A percentile compares a stretch with the other conserved stretches of the same genome.
These are phyloP conservation scores for Dione juno DNA, from an alignment of 2,888 invertebrate genomes.

Conservation along the genomic window DNA sequence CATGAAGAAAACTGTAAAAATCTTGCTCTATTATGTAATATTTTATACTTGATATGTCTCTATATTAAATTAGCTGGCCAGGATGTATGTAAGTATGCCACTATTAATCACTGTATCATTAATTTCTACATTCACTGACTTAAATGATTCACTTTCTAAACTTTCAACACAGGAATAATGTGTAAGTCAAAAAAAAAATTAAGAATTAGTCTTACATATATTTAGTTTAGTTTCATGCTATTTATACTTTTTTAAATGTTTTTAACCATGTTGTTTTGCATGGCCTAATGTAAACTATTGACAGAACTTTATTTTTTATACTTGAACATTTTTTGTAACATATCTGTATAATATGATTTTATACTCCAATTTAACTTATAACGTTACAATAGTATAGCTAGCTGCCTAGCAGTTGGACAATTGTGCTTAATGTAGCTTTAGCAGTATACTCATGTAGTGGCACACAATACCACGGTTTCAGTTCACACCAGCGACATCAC, in stretches of 20 bases:
- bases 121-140: slow-evolving; percentile 34
- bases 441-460: slow-evolving; percentile 59
- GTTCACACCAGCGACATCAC: slow-evolving; percentile 65
- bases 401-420: slow-evolving; percentile 22
- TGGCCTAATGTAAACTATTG: not conserved
- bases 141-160: slow-evolving; percentile 4
- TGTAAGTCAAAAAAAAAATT: slow-evolving; percentile 28
- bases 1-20: slow-evolving; percentile 52
- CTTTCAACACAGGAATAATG: slow-evolving; percentile 17
- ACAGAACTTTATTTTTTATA: not conserved
- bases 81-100: slow-evolving; percentile 49
- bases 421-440: slow-evolving; percentile 32
- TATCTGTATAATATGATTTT: not conserved
- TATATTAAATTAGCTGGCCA: slow-evolving; percentile 46
- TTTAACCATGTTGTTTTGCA: slow-evolving; percentile 10
- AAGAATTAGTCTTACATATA: slow-evolving; percentile 1
- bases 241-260: not conserved
- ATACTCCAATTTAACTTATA: slow-evolving; percentile 6
- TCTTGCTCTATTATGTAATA: slow-evolving; percentile 37
- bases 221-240: not conserved
- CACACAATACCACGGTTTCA: slow-evolving; percentile 66
- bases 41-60: slow-evolving; percentile 39
- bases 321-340: not conserved
- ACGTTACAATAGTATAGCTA: slow-evolving; percentile 17
- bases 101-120: slow-evolving; percentile 32